Base-by-base conservation (phyloP, 2,888 invertebrate genomes). In the Pinctada fucata region DNA sequence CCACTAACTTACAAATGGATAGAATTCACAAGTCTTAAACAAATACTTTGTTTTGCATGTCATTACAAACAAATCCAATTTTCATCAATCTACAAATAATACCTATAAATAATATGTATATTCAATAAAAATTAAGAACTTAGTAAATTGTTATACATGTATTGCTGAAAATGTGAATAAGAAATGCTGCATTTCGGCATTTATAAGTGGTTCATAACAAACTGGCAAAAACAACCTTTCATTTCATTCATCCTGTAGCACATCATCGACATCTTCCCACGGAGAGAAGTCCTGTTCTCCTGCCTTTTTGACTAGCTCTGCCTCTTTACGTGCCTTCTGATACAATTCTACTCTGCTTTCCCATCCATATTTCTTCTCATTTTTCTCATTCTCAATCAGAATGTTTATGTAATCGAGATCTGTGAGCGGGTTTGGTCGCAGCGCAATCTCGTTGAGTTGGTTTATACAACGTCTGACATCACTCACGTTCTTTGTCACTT, bases 341-440 rank as follows among this genome's bases (percentile, higher is more conserved):
- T 58, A 58, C 58, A 58, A 58, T 13, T 58, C 58, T 13, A 58
- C 58, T 58, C 58, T 6, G 13, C 13, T 58, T 10, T 58, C 58
- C 58, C 58, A 83, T 1, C 77, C 80, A 48, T 70, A 45, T 65
- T 79, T 84, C 10, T 51, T 73, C 64, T 82, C 80, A 48, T 63
- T 51, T 63, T 84, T 82, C 72, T 87, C 88, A 45, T 76, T 75
- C 51, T 84, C 81, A n/a, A 89, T 87, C 79, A 89, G 71, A 13
- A 86, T 52, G 6, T 89, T 84, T 49, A 89, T 85, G 64, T 88
- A 88, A 10, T 87, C 85, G 3, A 82, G 68, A 5, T 83, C 83
- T 5, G 83, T 79, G 3, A 88, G 49, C 6, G 85, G 84, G 71
- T 87, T 84, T 5, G 85, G 84, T 51, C 83, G 80, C 0, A 89